Base-by-base conservation (phyloP, 2,113 vertebrate species). In the Sakesphorus luctuosus region DNA sequence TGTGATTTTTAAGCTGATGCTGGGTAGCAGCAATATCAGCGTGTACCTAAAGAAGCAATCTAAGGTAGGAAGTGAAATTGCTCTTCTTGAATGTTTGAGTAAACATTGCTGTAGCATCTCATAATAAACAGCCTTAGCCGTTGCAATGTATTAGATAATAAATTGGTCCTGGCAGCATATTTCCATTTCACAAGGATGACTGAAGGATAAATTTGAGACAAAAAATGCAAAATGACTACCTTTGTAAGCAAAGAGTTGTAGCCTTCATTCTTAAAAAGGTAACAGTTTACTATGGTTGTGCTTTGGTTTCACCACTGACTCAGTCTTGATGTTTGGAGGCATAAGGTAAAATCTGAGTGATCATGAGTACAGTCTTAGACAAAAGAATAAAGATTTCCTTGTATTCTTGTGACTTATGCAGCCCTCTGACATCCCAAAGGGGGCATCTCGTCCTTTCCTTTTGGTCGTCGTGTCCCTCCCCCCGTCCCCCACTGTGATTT, bases 131-230 rank as follows among this genome's bases (percentile, higher is more conserved):
- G 69, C 81, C 61, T 40, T 79, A 69, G 69, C 62, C 10, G 2
- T 36, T 92, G 62, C 62, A 84, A 61, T 0, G 0, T 61, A 83
- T 77, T 71, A 74, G 76, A 28, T 92, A 81, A 84, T 90, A 83
- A 93, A 93, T 84, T 84, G 84, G 49, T 87, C 56, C 67, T 92
- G 78, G 76, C 92, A 94, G 79, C n/a, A 29, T 31, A 44, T 86
- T 89, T 81, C 56, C 80, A 78, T 33, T 84, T 90, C 6, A 2
- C 65, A 90, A 77, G 86, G 89, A 67, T 87, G 68, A 52, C 61
- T 86, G 86, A 81, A 97, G 86, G 83, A 81, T 82, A 63, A 86
- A 78, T 44, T 69, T 53, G 56, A 92, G 69, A 38, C 18, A 81
- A 46, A 92, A 92, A 69, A 28, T 25, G 17, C 52, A 83, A 73